phyloP scores from a whole-genome alignment of 2,888 invertebrate species.

The Andricus quercusramuli region DNA sequence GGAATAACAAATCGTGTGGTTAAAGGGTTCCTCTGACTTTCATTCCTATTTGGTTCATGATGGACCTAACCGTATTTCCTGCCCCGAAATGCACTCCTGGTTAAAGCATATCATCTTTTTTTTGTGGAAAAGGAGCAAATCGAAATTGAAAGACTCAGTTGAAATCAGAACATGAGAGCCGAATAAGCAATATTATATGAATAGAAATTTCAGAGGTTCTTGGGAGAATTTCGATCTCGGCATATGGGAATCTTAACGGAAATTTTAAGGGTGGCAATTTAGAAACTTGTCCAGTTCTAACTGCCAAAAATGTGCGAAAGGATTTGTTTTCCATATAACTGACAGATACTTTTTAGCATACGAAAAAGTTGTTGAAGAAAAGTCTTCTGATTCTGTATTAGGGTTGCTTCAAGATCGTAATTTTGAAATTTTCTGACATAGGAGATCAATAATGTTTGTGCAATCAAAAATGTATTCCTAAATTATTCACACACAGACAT shows the following conservation, averaged over 20 bases:
- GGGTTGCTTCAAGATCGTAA: no score
- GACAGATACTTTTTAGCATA: no score
- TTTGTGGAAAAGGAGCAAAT: conserved; percentile 27
- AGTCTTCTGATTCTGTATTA: no score
- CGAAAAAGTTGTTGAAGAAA: no score
- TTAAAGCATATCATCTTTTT: conserved; percentile 8
- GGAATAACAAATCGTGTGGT: conserved; percentile 31
- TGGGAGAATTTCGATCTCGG: background rate
- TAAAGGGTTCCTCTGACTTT: conserved; percentile 32
- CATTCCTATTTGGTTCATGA: background rate
- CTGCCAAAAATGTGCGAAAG: no score
- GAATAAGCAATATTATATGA: conserved; percentile 18
- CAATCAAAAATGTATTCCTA: no score
- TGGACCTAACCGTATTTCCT: conserved; percentile 20
- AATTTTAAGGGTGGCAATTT: background rate
- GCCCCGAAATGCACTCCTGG: background rate
- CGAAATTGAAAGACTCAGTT: conserved; percentile 18
- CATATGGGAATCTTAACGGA: background rate
- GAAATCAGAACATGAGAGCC: background rate
- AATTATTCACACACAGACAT: no score
- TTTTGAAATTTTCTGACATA: no score
- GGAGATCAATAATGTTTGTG: no score
- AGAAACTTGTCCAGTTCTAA: no score
- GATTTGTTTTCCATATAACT: no score
- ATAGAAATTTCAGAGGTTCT: background rate